A percentile compares a stretch with the other conserved stretches of the same genome.
These are phyloP conservation scores for Varecia variegata DNA, from an alignment of 2,797 vertebrate genomes.

Conservation along the genomic window DNA sequence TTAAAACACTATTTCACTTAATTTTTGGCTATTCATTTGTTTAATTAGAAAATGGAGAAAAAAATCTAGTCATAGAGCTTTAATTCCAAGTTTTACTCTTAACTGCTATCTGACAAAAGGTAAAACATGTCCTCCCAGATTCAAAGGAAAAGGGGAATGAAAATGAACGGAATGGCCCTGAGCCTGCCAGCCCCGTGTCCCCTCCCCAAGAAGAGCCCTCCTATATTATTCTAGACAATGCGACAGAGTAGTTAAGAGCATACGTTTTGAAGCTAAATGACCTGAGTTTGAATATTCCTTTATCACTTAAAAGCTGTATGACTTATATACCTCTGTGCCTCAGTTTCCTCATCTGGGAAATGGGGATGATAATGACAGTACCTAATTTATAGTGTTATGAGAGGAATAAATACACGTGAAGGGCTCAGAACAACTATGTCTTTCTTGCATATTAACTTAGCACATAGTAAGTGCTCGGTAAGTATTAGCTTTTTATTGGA, in stretches of 20 bases:
- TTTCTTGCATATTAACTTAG: neutral
- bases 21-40: neutral
- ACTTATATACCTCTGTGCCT: neutral
- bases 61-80: neutral
- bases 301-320: neutral
- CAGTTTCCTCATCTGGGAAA: neutral
- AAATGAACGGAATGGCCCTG: neutral
- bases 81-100: constrained; percentile 1
- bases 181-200: neutral
- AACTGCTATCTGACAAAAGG: neutral
- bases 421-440: neutral
- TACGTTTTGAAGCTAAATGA: neutral
- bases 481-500: neutral
- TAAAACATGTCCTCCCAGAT: neutral
- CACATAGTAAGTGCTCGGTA: neutral
- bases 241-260: neutral
- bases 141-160: neutral
- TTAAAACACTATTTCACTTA: neutral
- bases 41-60: neutral
- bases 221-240: neutral
- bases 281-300: neutral
- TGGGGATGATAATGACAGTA: neutral
- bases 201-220: accelerated
- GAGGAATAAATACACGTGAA: neutral
- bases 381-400: neutral